A percentile compares a stretch with the other conserved stretches of the same genome.
Conservation (phyloP, 2,113 vertebrate genomes). For the Syngnathus typhle region DNA sequence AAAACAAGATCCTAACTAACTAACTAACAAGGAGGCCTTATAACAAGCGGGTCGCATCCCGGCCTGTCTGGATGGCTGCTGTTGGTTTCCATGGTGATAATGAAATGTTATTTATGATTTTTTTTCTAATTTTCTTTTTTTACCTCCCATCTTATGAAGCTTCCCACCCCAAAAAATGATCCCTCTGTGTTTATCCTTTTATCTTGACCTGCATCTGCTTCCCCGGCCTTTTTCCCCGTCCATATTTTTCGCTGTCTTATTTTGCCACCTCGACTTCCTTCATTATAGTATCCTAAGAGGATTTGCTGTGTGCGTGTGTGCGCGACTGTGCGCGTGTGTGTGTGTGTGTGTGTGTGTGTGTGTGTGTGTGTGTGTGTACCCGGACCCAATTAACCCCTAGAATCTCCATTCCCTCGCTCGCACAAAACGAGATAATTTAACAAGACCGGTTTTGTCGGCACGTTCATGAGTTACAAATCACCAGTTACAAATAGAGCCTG, state of each 20-base stretch:
- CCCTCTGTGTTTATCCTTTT: slow-evolving; percentile 56
- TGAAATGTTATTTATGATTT: slow-evolving; percentile 52
- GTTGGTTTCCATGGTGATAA: slow-evolving; percentile 59
- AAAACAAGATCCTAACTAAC: slow-evolving; percentile 65
- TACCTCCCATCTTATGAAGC: neutral
- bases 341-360: slow-evolving; percentile 27
- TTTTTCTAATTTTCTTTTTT: slow-evolving; percentile 51
- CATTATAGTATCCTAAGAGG: slow-evolving; percentile 67
- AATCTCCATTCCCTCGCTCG: slow-evolving; percentile 38
- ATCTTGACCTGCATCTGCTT: slow-evolving; percentile 59
- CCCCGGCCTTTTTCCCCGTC: slow-evolving; percentile 8
- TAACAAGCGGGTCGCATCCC: slow-evolving; percentile 58
- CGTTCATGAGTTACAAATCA: slow-evolving; percentile 32
- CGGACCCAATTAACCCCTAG: slow-evolving; percentile 63
- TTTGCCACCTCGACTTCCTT: slow-evolving; percentile 43
- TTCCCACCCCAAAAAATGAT: slow-evolving; percentile 15
- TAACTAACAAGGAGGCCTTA: slow-evolving; percentile 52
- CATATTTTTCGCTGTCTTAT: slow-evolving; percentile 12
- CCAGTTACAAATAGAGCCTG: slow-evolving; percentile 28
- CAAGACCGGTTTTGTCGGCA: slow-evolving; percentile 33
- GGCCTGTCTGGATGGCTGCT: slow-evolving; percentile 31
- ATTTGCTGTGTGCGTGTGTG: slow-evolving; percentile 46
- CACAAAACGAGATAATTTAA: slow-evolving; percentile 50
- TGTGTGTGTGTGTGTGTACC: slow-evolving; percentile 38
- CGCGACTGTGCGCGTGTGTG: slow-evolving; percentile 19